A percentile compares a stretch with the other conserved stretches of the same genome.
Conservation (phyloP, 2,113 vertebrate genomes). For the Trachemys scripta region DNA sequence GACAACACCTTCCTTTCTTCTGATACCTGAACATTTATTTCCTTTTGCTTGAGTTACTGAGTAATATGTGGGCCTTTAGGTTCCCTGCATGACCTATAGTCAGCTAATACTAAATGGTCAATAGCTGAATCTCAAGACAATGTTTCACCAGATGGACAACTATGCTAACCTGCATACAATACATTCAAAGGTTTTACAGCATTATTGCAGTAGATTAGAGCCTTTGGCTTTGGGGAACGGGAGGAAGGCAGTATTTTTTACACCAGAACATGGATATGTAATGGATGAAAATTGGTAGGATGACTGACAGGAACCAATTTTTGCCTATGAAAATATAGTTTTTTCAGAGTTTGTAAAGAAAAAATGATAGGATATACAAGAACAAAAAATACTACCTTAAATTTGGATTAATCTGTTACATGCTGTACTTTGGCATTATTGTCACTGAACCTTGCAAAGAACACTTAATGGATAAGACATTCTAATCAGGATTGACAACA, state of each 20-base stretch:
- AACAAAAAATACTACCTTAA: constrained; percentile 13
- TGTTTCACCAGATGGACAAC: constrained; percentile 52
- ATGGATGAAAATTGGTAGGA: constrained; percentile 17
- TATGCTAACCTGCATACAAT: constrained; percentile 13
- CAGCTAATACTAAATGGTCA: constrained; percentile 54
- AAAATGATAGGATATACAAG: not conserved
- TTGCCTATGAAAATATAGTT: constrained; percentile 5
- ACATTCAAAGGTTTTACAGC: constrained; percentile 41
- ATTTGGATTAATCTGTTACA: constrained; percentile 33
- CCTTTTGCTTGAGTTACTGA: constrained; percentile 49
- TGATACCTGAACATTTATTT: constrained; percentile 2
- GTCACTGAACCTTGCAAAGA: constrained; percentile 36
- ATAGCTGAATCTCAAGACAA: constrained; percentile 64
- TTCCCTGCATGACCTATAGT: constrained; percentile 54
- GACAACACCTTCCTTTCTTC: constrained; percentile 61
- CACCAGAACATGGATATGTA: not conserved
- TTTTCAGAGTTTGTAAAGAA: constrained; percentile 52
- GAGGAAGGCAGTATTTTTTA: constrained; percentile 8
- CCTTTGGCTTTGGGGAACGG: constrained; percentile 24
- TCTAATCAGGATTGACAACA: constrained; percentile 63
- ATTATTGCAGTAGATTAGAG: constrained; percentile 21
- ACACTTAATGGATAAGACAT: constrained; percentile 20
- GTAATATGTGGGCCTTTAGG: constrained; percentile 57
- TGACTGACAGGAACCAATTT: not conserved
- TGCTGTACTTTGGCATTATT: constrained; percentile 23